A percentile compares a stretch with the other conserved stretches of the same genome.
These are phyloP conservation scores for Triops longicaudatus DNA, from an alignment of 1,140 invertebrate species.

Conservation along the genomic window DNA sequence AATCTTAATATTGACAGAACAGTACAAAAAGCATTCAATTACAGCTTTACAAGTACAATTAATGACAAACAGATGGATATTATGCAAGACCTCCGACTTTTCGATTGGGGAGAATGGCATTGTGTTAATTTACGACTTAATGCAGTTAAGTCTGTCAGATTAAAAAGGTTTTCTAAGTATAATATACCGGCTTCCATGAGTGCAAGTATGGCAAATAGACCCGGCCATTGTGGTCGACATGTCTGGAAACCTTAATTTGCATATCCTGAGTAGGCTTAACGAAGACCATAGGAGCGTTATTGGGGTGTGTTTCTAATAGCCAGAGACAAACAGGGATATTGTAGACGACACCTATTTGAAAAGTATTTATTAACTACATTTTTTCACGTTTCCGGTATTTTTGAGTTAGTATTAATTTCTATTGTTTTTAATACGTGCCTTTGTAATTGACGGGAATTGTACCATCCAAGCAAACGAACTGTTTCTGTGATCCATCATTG, in stretches of 20 bases:
- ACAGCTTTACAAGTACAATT: too few relatives aligned
- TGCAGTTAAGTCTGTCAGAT: too few relatives aligned
- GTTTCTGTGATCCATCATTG: constrained; percentile 75
- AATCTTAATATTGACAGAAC: too few relatives aligned
- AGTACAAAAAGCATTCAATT: too few relatives aligned
- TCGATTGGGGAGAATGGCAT: too few relatives aligned
- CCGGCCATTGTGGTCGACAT: constrained; percentile 91
- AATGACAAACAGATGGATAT: too few relatives aligned
- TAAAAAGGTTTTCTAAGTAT: constrained; percentile 30
- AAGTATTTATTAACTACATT: constrained; percentile 8
- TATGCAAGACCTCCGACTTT: too few relatives aligned
- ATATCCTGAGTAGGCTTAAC: constrained; percentile 92
- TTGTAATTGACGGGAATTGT: constrained; percentile 88
- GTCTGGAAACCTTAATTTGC: constrained; percentile 88
- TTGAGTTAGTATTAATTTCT: constrained; percentile 18
- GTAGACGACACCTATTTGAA: constrained; percentile 62
- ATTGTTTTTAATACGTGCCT: constrained; percentile 46
- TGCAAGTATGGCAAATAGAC: constrained; percentile 94
- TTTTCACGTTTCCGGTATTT: too few relatives aligned
- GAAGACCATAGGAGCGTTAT: constrained; percentile 94
- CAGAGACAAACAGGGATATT: constrained; percentile 96
- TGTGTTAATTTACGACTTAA: too few relatives aligned
- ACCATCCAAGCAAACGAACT: constrained; percentile 75
- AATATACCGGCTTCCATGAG: constrained; percentile 79
- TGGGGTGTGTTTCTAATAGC: constrained; percentile 93